A percentile compares a stretch with the other conserved stretches of the same genome.
phyloP scores from a whole-genome alignment of 2,888 invertebrate genomes.

The Agrilus biguttatus region DNA sequence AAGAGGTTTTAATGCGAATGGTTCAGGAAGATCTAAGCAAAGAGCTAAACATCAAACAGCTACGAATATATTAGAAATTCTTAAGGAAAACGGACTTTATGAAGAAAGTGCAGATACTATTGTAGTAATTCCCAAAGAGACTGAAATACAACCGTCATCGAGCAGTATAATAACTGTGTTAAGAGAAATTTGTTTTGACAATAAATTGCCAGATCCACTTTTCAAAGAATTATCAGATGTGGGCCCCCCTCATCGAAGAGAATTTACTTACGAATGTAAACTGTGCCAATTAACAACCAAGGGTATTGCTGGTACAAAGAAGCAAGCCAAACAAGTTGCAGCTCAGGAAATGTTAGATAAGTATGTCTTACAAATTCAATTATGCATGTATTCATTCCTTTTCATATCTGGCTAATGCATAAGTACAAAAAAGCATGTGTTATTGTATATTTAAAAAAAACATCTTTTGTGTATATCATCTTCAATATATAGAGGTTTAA shows the following conservation, averaged over 20 bases:
- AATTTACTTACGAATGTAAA: slow-evolving; percentile 43
- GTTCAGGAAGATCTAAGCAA: slow-evolving; percentile 33
- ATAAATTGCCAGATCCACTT: slow-evolving; percentile 35
- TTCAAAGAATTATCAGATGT: slow-evolving; percentile 45
- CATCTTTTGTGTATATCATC: too few species aligned
- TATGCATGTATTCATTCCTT: too few species aligned
- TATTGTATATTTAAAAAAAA: too few species aligned
- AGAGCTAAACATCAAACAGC: slow-evolving; percentile 48
- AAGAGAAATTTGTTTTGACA: slow-evolving; percentile 31
- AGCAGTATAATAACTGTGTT: slow-evolving; percentile 12
- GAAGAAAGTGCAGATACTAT: slow-evolving; percentile 16
- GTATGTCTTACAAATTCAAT: slow-evolving; percentile 8
- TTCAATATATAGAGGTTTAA: too few species aligned
- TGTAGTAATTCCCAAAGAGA: slow-evolving; percentile 14
- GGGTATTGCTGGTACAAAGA: slow-evolving; percentile 46
- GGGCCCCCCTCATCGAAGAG: slow-evolving; percentile 50
- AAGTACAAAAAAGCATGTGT: too few species aligned
- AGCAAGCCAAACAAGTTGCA: slow-evolving; percentile 48
- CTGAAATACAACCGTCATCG: slow-evolving; percentile 8
- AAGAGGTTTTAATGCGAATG: slow-evolving; percentile 22
- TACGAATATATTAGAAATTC: slow-evolving; percentile 30
- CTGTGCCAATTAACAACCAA: slow-evolving; percentile 38
- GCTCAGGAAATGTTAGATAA: slow-evolving; percentile 33
- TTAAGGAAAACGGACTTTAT: slow-evolving; percentile 26
- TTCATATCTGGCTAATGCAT: too few species aligned